A percentile compares a stretch with the other conserved stretches of the same genome.
phyloP scores from a whole-genome alignment of 2,797 vertebrate species.

The Salarias fasciatus region DNA sequence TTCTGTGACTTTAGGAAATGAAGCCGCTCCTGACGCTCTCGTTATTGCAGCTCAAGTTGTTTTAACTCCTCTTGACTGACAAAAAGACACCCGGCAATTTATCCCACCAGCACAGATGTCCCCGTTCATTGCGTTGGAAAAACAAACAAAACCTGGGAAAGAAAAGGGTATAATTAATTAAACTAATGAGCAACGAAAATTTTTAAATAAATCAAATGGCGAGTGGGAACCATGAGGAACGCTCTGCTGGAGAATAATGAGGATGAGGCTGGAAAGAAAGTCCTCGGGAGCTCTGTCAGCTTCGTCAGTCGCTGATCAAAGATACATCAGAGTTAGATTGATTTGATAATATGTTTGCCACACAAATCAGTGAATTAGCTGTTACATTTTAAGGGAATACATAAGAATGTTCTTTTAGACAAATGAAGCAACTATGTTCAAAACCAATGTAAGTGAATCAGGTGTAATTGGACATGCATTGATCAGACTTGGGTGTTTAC shows the following conservation, averaged over 20 bases:
- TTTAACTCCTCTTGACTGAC: constrained; percentile 12
- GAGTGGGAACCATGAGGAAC: constrained; percentile 7
- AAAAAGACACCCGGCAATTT: constrained; percentile 37
- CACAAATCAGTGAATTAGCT: no score
- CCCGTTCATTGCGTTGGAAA: constrained; percentile 21
- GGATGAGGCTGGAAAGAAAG: not conserved
- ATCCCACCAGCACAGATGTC: constrained; percentile 38
- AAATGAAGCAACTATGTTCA: not conserved
- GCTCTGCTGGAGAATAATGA: constrained; percentile 11
- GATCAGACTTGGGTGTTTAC: no score
- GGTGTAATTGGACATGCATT: no score
- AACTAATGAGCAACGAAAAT: constrained; percentile 34
- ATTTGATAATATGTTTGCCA: constrained; percentile 13
- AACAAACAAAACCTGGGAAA: constrained; percentile 12
- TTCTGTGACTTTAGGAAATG: not conserved
- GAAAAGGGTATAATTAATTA: constrained; percentile 8
- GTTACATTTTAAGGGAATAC: no score
- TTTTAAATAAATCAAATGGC: constrained; percentile 18
- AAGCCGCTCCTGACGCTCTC: constrained; percentile 30
- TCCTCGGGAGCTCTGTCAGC: constrained; percentile 19
- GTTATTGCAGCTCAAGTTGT: constrained; percentile 24
- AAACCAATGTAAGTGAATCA: no score
- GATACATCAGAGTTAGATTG: constrained; percentile 11
- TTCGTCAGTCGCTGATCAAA: constrained; percentile 47
- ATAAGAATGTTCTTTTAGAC: no score